These are phyloP conservation scores for Zosterops borbonicus DNA, from an alignment of 2,113 vertebrate genomes.

Conservation along the genomic window DNA sequence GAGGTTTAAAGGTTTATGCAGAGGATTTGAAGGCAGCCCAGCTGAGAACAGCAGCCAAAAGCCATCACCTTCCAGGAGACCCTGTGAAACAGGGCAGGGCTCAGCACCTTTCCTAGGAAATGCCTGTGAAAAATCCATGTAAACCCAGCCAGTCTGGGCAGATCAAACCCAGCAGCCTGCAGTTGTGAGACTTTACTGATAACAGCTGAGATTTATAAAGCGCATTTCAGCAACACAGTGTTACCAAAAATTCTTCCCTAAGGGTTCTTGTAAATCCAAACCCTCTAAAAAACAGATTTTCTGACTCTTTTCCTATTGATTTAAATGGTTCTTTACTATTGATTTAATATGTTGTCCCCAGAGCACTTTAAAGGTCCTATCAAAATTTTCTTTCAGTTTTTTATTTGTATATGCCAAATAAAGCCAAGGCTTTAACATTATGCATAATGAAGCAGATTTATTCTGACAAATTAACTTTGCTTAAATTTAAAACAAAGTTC, in stretches of 20 bases:
- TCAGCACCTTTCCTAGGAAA: neutral
- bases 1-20: neutral
- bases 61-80: neutral
- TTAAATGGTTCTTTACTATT: neutral
- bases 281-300: neutral
- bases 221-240: neutral
- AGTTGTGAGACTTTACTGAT: neutral
- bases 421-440: neutral
- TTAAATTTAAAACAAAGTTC: neutral
- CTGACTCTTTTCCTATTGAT: neutral
- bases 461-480: neutral
- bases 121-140: neutral
- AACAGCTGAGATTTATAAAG: slow-evolving; percentile 36
- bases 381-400: neutral
- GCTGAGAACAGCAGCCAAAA: neutral
- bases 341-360: neutral
- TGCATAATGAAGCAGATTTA: neutral
- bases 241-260: slow-evolving; percentile 6
- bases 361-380: neutral
- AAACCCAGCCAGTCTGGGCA: neutral
- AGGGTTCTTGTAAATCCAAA: slow-evolving; percentile 35
- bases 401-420: neutral
- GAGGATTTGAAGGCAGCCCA: neutral
- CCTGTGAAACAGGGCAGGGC: neutral
- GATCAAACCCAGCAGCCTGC: neutral